These are phyloP conservation scores for Scaptomyza tumidula DNA, from an alignment of 2,888 invertebrate species.

Conservation along the genomic window DNA sequence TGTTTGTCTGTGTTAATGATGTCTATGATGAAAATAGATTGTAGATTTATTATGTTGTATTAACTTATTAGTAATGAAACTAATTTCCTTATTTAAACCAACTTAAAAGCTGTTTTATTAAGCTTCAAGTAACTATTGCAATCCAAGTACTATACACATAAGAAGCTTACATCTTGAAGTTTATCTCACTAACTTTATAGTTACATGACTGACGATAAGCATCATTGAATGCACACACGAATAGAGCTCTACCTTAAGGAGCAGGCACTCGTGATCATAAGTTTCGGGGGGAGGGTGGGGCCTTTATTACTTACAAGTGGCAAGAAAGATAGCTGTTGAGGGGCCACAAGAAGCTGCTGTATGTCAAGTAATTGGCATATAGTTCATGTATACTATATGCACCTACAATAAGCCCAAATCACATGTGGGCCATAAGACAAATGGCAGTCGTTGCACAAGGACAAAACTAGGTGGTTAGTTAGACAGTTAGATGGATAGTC, in stretches of 20 bases:
- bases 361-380: conserved; percentile 56
- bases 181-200: conserved; percentile 3
- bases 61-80: too few species aligned
- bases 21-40: neutral
- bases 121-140: neutral
- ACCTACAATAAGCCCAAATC: conserved; percentile 45
- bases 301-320: conserved; percentile 58
- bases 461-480: conserved; percentile 42
- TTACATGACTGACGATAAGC: conserved; percentile 25
- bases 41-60: too few species aligned
- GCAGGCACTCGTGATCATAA: conserved; percentile 18
- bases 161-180: conserved; percentile 8
- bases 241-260: neutral
- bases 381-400: conserved; percentile 10
- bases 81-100: neutral
- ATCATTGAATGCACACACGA: conserved; percentile 24
- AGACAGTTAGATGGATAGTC: conserved; percentile 36
- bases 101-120: neutral
- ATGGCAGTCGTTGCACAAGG: conserved; percentile 40
- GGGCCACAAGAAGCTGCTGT: conserved; percentile 22
- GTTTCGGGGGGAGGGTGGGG: conserved; percentile 23
- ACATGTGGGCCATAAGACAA: conserved; percentile 59
- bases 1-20: neutral
- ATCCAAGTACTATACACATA: neutral
- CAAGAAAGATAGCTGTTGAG: conserved; percentile 5